Evolutionary conservation across 2,888 invertebrate genomes (phyloP).

Genomic region (Parnassius mnemosyne): DNA sequence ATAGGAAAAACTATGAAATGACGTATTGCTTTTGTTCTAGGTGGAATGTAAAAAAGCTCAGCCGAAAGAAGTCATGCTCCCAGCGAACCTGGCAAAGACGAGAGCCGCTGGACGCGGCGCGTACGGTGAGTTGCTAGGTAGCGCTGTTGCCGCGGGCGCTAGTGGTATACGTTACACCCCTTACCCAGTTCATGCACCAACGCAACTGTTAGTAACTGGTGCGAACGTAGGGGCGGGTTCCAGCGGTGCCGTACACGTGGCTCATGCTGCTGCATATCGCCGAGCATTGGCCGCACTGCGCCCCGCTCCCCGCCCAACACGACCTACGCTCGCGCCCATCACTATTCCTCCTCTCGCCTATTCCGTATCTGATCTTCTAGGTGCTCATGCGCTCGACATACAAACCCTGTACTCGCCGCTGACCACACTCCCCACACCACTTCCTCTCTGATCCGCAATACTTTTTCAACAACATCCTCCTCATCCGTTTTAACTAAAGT

Average conservation of each 20-base stretch:
- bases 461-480: slow-evolving; percentile 76
- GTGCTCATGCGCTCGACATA: slow-evolving; percentile 86
- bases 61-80: slow-evolving; percentile 99
- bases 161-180: slow-evolving; percentile 83
- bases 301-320: slow-evolving; percentile 62
- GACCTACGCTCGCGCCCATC: slow-evolving; percentile 64
- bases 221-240: slow-evolving; percentile 59
- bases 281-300: slow-evolving; percentile 70
- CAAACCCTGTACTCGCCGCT: slow-evolving; percentile 84
- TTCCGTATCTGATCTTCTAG: slow-evolving; percentile 81
- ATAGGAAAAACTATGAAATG: too few species aligned
- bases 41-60: slow-evolving; percentile 99
- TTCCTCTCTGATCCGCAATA: slow-evolving; percentile 78
- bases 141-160: slow-evolving; percentile 81
- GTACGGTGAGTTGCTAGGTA: slow-evolving; percentile 98
- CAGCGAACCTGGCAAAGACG: slow-evolving; percentile 96
- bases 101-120: slow-evolving; percentile 96
- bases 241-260: slow-evolving; percentile 54
- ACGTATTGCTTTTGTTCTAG: slow-evolving; percentile 77
- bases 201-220: slow-evolving; percentile 68
- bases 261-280: slow-evolving; percentile 64
- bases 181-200: slow-evolving; percentile 79
- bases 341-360: slow-evolving; percentile 68
- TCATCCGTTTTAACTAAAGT: slow-evolving; percentile 59
- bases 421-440: slow-evolving; percentile 78